Base-by-base conservation (phyloP, 2,888 invertebrate genomes). In the Trissolcus japonicus region DNA sequence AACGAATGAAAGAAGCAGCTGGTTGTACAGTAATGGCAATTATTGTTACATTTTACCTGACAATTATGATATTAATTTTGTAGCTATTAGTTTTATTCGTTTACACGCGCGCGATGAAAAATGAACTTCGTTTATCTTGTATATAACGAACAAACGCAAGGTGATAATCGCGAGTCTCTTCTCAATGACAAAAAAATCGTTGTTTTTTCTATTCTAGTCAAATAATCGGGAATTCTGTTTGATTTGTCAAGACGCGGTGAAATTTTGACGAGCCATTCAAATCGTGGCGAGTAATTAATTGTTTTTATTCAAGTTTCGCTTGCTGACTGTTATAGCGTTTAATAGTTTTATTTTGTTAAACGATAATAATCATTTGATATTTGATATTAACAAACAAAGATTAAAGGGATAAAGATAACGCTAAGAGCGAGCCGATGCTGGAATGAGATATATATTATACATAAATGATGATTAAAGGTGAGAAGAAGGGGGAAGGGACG, bases 311-410 rank as follows among this genome's bases (percentile, higher is more conserved):
- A 81, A 83, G 83, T 85, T 84, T 84, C 82, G 86, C 87, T 88
- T 87, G 86, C 86, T 87, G 85, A 86, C 84, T 88, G 87, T 88
- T 88, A 86, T 88, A 87, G 83, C 82, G 79, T 85, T 83, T 84
- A 79, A 86, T 86, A 87, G 84, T 86, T 87, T 86, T 86, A 86
- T 87, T 87, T 86, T 86, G 84, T 86, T 86, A 83, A 83, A 17
- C 54, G 65, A 78, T 75, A 59, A 41, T 19, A 19, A 71, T 71
- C 41, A 72, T 72, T 72, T 80, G 76, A 60, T 79, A 81, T 81
- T 73, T 72, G 76, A 79, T 74, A 76, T 66, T 78, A 80, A 83
- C 79, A 75, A 79, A 43, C 25, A 50, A 54, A 25, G 50, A 57
- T 41, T 56, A 65, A 9, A 57, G 41, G 29, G 4, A 55, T 35